Evolutionary conservation across 2,797 vertebrate species (phyloP), one percentile per base, ranked within the genome.

Genomic region (Catostomus latipinnis): DNA sequence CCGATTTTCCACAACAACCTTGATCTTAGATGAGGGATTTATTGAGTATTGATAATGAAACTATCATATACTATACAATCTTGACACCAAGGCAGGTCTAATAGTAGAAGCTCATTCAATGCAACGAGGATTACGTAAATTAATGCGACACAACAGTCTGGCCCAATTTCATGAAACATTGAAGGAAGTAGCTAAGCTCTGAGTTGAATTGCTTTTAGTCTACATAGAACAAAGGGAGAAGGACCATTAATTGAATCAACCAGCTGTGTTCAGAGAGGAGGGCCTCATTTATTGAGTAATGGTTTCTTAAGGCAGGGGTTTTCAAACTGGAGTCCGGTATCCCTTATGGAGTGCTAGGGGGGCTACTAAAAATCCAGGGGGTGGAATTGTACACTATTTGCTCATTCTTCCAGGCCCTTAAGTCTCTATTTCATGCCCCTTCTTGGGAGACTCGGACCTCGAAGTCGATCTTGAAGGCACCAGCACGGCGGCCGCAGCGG

Each of bases 101-200:
- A 83, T 87, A 83, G 85, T 62, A 68, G 79, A 83, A 76, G 81
- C 78, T 74, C 81, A 57, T 82, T 83, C 80, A 85, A 78, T 78
- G 81, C 81, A 82, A 82, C 78, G 58, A 62, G 80, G 71, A 81
- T 72, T 73, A 45, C 82, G 62, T 86, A 86, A 88, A 85, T 88
- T 88, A 88, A 84, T 53, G 48, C 76, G 76, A 80, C 81, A 73
- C 70, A 13, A 69, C 85, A 86, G 81, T 88, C 85, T 85, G 83
- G 82, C 78, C 67, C 81, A 86, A 86, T 88, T 88, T 88, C 83
- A 88, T 88, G 85, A 82, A 88, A 85, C 82, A 82, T 79, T 85
- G 86, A 81, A 73, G 70, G 71, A 67, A 66, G 48, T 34, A 18
- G 16, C 16, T 18, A 49, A 63, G 68, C 81, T 84, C 46, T 45